phyloP scores from a whole-genome alignment of 2,113 vertebrate genomes.

The Capricornis sumatraensis region DNA sequence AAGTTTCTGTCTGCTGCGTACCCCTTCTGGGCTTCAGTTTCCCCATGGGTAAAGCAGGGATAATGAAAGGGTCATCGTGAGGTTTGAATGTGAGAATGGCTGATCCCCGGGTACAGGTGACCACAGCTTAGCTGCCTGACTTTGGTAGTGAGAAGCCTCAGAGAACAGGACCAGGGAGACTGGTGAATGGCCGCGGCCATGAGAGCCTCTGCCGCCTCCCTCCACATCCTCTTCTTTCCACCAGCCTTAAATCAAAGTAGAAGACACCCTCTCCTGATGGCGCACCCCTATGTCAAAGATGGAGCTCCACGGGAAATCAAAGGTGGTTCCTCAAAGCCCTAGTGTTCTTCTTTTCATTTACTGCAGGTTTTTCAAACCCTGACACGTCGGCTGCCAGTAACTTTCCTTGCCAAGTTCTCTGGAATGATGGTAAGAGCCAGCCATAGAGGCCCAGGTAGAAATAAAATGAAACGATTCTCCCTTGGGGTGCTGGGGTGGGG shows the following conservation, averaged over 20 bases:
- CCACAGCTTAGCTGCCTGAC: background rate
- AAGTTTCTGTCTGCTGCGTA: background rate
- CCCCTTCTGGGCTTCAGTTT: background rate
- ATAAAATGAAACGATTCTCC: background rate
- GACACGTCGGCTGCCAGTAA: background rate
- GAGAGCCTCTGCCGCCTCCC: background rate
- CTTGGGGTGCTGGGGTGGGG: background rate
- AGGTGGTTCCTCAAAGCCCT: background rate
- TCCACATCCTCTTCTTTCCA: background rate
- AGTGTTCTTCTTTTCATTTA: background rate
- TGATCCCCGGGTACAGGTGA: accelerated
- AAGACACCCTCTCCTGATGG: background rate
- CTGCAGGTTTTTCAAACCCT: background rate
- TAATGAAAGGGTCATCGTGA: background rate
- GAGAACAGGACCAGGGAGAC: background rate
- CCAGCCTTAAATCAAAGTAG: background rate
- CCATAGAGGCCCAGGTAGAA: background rate
- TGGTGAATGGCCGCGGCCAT: no score
- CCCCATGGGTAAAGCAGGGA: background rate
- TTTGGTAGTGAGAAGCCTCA: background rate
- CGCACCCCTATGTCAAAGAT: background rate
- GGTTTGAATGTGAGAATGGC: background rate
- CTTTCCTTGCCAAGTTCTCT: background rate
- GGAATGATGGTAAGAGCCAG: background rate
- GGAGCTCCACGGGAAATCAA: background rate